These are phyloP conservation scores for Manacus vitellinus DNA, from an alignment of 2,113 vertebrate species.

Conservation along the genomic window DNA sequence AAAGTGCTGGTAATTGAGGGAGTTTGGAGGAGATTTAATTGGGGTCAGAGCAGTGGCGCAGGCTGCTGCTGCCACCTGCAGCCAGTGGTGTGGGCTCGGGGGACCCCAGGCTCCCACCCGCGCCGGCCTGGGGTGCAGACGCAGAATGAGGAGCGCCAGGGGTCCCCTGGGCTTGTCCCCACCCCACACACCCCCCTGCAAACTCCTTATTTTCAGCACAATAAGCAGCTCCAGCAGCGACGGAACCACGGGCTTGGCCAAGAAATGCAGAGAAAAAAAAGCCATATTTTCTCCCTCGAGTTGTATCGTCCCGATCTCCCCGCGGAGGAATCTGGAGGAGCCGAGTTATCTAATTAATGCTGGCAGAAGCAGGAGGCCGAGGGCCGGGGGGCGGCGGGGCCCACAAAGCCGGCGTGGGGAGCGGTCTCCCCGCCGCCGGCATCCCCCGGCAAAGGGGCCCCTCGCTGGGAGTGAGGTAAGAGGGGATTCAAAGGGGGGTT, in stretches of 20 bases:
- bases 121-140: accelerated
- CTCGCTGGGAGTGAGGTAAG: slow-evolving; percentile 68
- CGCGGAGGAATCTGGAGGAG: background rate
- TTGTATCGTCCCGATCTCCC: background rate
- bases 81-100: background rate
- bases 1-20: background rate
- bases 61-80: slow-evolving; percentile 65
- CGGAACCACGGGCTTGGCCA: background rate
- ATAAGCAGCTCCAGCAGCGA: background rate
- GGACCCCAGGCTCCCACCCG: background rate
- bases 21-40: slow-evolving; percentile 32
- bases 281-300: background rate
- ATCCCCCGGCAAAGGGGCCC: slow-evolving; percentile 59
- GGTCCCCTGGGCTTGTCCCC: accelerated
- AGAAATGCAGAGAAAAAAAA: background rate
- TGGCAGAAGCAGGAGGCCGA: slow-evolving; percentile 24
- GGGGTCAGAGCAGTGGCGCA: background rate
- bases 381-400: background rate
- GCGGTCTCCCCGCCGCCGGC: slow-evolving; percentile 26
- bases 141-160: background rate
- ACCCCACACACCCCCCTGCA: accelerated
- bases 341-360: slow-evolving; percentile 43
- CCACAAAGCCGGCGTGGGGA: slow-evolving; percentile 67
- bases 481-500: slow-evolving; percentile 49
- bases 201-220: background rate